phyloP scores from a whole-genome alignment of 2,888 invertebrate genomes.

The Atherix ibis region DNA sequence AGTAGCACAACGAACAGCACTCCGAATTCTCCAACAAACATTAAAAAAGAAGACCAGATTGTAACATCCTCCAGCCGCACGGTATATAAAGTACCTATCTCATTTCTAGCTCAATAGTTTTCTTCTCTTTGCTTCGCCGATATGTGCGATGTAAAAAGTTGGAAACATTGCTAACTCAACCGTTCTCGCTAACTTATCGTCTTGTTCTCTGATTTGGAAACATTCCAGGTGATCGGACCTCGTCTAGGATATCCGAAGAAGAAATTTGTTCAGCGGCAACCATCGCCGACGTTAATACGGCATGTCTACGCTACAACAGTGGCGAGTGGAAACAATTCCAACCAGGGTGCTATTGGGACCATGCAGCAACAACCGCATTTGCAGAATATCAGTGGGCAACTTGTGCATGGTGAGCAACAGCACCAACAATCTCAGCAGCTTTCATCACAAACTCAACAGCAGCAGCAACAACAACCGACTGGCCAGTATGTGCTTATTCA shows the following conservation, averaged over 20 bases:
- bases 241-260: constrained; percentile 31
- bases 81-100: constrained; percentile 24
- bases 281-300: constrained; percentile 46
- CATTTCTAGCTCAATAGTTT: too few relatives aligned
- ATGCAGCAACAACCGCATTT: constrained; percentile 18
- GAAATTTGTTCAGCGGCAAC: constrained; percentile 39
- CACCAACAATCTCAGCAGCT: constrained; percentile 13
- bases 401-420: too few relatives aligned
- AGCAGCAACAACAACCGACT: constrained; percentile 23
- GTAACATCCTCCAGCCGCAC: constrained; percentile 21
- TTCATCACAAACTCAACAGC: constrained; percentile 14
- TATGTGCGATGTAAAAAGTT: too few relatives aligned
- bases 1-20: neutral
- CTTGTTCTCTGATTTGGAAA: neutral
- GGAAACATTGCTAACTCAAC: too few relatives aligned
- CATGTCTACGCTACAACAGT: constrained; percentile 44
- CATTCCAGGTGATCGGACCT: constrained; percentile 18
- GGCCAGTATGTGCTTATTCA: constrained; percentile 74
- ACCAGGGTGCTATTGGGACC: neutral
- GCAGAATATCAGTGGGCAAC: too few relatives aligned
- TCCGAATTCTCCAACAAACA: constrained; percentile 16
- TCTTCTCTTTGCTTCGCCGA: too few relatives aligned
- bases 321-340: constrained; percentile 11
- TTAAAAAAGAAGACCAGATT: constrained; percentile 16
- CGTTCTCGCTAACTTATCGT: neutral